Evolutionary conservation across 2,888 invertebrate genomes (phyloP).

Genomic region (Tetheella fluctuosa): DNA sequence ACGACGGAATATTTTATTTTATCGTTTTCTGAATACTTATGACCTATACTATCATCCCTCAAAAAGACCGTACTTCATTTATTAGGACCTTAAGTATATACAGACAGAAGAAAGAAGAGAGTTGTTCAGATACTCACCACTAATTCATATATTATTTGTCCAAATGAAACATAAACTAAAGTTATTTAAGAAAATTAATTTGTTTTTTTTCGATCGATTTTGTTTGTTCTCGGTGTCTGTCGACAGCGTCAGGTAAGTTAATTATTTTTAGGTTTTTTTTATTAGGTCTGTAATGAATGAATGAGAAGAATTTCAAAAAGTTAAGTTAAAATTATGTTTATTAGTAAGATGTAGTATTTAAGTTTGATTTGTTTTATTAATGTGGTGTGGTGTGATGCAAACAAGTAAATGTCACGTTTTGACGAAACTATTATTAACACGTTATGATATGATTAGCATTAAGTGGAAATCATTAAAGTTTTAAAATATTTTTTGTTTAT

Average conservation of each 20-base stretch:
- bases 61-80: too few relatives aligned
- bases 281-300: neutral
- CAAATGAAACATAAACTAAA: too few relatives aligned
- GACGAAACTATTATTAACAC: slow-evolving; percentile 23
- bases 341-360: neutral
- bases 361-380: slow-evolving; percentile 26
- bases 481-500: slow-evolving; percentile 14
- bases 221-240: too few relatives aligned
- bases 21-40: too few relatives aligned
- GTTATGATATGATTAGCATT: slow-evolving; percentile 28
- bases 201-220: too few relatives aligned
- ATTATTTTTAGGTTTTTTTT: neutral
- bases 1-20: too few relatives aligned
- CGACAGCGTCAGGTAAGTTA: neutral
- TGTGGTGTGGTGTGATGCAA: slow-evolving; percentile 10
- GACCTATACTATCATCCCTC: too few relatives aligned
- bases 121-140: too few relatives aligned
- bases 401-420: slow-evolving; percentile 3
- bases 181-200: too few relatives aligned
- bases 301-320: neutral
- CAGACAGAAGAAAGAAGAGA: too few relatives aligned
- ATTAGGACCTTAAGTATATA: too few relatives aligned
- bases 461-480: slow-evolving; percentile 31
- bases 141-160: too few relatives aligned
- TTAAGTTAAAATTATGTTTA: slow-evolving; percentile 3